Evolutionary conservation across 2,113 vertebrate genomes (phyloP), one percentile per base, ranked within the genome.

Genomic region (Xenus cinereus): DNA sequence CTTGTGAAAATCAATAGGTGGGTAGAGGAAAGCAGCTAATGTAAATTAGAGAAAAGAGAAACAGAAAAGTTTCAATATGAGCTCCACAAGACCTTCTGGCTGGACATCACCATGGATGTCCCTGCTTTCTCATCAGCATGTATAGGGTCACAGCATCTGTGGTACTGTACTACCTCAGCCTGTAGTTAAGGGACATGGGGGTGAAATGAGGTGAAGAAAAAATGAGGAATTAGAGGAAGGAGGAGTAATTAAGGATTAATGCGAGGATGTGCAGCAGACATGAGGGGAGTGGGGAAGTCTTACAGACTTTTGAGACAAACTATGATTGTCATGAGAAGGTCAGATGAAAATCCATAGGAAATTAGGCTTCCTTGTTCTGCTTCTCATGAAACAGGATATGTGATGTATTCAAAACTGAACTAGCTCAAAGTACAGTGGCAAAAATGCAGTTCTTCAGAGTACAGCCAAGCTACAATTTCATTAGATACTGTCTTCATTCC

Each of bases 261-360:
- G 19, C 62, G n/a, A 90, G 79, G 79, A 81, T 84, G 28, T 67
- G n/a, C 21, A 71, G 43, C 37, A 92, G 78, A 90, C 54, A 19
- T 30, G 75, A 87, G 30, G 22, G 35, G 33, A 81, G 41, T 67
- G 41, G 26, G 59, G 28, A 89, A 95, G 18, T 67, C 59, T 86
- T 62, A 67, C 0, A 0, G 72, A 51, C 37, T 93, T 90, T 74
- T 63, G 68, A 88, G 51, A 93, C 37, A 95, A 92, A 50, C 19
- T 73, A 6, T 51, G 76, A 89, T 84, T 54, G 59, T 22, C n/a
- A 14, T 41, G 46, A 23, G 41, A 88, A 90, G 26, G 26, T 67
- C 86, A 86, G 64, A 74, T 63, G 63, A 93, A 90, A 90, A 76
- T 88, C 79, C 72, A 50, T 62, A 88, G 71, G 69, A 95, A 90